A percentile compares a stretch with the other conserved stretches of the same genome.
Conservation (phyloP, 1,140 invertebrate species). For the Pectinophora gossypiella region DNA sequence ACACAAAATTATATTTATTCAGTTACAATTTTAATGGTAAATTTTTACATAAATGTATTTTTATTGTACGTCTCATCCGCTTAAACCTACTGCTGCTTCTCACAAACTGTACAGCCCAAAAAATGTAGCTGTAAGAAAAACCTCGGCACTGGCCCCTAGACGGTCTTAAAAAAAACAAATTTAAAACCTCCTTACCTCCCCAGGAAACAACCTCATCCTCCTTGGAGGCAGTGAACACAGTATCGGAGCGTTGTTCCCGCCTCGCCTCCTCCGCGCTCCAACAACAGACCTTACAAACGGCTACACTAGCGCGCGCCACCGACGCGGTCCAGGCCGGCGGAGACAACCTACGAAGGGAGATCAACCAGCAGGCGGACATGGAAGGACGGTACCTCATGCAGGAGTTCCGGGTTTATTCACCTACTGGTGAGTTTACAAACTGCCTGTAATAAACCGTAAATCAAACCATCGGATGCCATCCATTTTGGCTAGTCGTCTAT, state of each 20-base stretch:
- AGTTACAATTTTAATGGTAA: too few species aligned
- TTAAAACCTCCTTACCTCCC: background rate
- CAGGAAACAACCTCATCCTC: conserved; percentile 20
- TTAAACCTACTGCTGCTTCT: too few species aligned
- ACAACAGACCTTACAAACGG: conserved; percentile 3
- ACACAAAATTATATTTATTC: too few species aligned
- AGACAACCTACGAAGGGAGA: conserved; percentile 12
- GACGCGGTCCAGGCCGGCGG: conserved; percentile 10
- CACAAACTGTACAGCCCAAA: too few species aligned
- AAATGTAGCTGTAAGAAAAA: too few species aligned
- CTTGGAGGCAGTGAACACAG: background rate
- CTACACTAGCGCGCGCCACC: background rate
- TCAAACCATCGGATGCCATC: background rate
- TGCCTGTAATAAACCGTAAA: background rate
- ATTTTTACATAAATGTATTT: too few species aligned
- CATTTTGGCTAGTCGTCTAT: too few species aligned
- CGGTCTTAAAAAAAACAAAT: too few species aligned
- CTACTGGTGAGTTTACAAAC: conserved; percentile 53
- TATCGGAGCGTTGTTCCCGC: background rate
- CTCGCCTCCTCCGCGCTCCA: background rate
- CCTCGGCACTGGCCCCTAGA: too few species aligned
- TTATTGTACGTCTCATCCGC: too few species aligned
- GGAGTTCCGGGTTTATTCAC: conserved; percentile 66
- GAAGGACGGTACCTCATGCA: conserved; percentile 56
- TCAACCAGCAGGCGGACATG: conserved; percentile 26